Evolutionary conservation across 2,888 invertebrate genomes (phyloP), one percentile per base, ranked within the genome.

Genomic region (Tachina grossa): DNA sequence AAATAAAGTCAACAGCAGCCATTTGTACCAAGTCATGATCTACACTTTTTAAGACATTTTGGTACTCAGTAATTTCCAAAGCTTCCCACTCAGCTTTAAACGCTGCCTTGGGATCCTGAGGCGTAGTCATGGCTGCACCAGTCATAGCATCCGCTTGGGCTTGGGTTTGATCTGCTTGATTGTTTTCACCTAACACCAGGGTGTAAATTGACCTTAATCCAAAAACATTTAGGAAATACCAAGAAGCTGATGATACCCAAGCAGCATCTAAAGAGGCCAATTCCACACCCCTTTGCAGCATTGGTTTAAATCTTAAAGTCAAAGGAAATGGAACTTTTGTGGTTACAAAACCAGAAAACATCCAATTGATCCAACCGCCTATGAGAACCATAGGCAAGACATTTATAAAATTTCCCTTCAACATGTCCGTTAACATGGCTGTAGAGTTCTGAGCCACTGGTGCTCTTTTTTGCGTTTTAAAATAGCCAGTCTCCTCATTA

Each of bases 71-170:
- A 88, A 99, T 98, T 93, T 99, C 99, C 14, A 99, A 94, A 0
- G 98, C 99, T 93, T 99, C 99, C 99, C 99, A 99, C 93, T 99
- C 99, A 0, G 98, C 98, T 93, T 99, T 99, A 93, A 99, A 99
- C 0, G 99, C 98, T 22, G 98, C 98, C 92, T 98, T 98, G 1
- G 99, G 98, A 94, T 99, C 99, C 59, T 96, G 98, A 0, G 98
- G 98, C 96, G 98, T 98, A 5, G 98, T 97, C 96, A 98, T 97
- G 0, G 99, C 98, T 0, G 98, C 97, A 0, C 98, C 98, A 0
- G 97, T 97, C 96, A 99, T 99, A 93, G 99, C 99, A 91, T 99
- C 99, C 91, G 99, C 99, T 95, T 99, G 97, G 65, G 97, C 95
- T 90, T 97, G 95, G 0, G 98, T 97, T 91, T 98, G 98, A 92